Conservation (phyloP, 1,140 invertebrate genomes). For the Brachionus calyciflorus region DNA sequence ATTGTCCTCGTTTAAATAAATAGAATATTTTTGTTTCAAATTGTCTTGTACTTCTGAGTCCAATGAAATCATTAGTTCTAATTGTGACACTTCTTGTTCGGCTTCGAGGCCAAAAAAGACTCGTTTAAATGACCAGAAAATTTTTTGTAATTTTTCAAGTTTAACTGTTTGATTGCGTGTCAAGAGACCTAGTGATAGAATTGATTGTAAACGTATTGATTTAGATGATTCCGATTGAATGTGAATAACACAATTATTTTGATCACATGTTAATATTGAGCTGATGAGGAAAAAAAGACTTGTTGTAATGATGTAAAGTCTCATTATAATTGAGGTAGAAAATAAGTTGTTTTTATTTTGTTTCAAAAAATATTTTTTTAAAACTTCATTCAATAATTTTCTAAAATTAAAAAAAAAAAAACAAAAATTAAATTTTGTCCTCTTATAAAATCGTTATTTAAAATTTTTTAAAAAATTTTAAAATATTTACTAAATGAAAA, state of each 20-base stretch:
- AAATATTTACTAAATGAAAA: too few species aligned
- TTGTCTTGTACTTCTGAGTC: slow-evolving; percentile 43
- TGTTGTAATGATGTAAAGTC: background rate
- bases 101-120: background rate
- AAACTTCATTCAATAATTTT: too few species aligned
- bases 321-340: background rate
- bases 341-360: too few species aligned
- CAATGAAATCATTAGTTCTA: slow-evolving; percentile 34
- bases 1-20: slow-evolving; percentile 5
- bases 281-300: background rate
- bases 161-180: too few species aligned
- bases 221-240: background rate
- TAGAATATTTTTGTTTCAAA: slow-evolving; percentile 32
- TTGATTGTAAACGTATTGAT: background rate
- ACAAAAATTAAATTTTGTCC: too few species aligned
- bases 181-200: background rate
- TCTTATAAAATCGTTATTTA: too few species aligned
- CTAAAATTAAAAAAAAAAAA: too few species aligned
- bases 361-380: too few species aligned
- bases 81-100: background rate
- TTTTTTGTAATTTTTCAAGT: background rate
- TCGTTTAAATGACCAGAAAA: slow-evolving; percentile 44
- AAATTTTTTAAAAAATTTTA: too few species aligned
- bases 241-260: slow-evolving; percentile 1
- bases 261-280: background rate